phyloP scores from a whole-genome alignment of 2,888 invertebrate genomes.

The Fissipunctia ypsillon region DNA sequence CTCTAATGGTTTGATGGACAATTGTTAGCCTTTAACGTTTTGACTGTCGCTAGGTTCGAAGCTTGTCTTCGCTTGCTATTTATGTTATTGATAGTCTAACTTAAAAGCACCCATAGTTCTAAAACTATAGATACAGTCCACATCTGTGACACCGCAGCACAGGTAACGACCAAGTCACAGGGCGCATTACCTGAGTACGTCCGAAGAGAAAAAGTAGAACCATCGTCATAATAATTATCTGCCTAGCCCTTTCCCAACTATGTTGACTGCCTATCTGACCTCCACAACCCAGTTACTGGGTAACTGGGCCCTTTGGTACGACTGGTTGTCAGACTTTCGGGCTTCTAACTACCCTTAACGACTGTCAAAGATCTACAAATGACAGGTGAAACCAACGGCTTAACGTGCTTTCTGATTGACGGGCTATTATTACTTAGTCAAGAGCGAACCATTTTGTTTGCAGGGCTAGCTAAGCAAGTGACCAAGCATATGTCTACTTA shows the following conservation, averaged over 20 bases:
- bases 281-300: background rate
- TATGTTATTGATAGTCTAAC: background rate
- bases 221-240: background rate
- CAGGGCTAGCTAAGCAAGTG: background rate
- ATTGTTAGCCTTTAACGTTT: constrained; percentile 50
- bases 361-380: background rate
- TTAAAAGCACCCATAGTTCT: background rate
- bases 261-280: background rate
- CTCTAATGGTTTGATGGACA: constrained; percentile 58
- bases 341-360: background rate
- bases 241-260: background rate
- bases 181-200: background rate
- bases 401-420: background rate
- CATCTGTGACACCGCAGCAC: background rate
- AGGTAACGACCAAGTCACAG: background rate
- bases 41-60: constrained; percentile 2
- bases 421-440: no score
- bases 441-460: background rate
- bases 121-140: no score
- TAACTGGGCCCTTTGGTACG: background rate
- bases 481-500: background rate
- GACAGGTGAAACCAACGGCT: background rate
- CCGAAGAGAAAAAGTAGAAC: background rate
- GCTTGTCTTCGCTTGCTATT: constrained; percentile 21
- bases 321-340: background rate